Evolutionary conservation across 2,113 vertebrate species (phyloP).

Genomic region (Hypocryptadius cinnamomeus): DNA sequence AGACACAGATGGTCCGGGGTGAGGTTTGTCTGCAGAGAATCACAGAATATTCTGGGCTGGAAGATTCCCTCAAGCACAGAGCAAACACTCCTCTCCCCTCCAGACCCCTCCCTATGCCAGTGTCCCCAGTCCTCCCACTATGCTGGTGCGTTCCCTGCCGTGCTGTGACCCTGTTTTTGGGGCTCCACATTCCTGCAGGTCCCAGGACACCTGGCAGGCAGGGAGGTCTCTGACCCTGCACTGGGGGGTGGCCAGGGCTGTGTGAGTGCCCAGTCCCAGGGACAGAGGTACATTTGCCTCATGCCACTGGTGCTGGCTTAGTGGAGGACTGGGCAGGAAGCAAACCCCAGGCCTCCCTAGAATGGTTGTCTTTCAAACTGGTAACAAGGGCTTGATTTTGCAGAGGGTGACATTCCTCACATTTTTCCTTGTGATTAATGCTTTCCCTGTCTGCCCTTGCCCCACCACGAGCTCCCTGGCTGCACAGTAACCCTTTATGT

Average conservation of each 20-base stretch:
- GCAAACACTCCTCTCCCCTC: too few species aligned
- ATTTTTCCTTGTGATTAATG: slow-evolving; percentile 14
- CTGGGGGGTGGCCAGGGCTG: neutral
- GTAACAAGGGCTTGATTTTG: slow-evolving; percentile 21
- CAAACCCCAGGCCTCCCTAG: neutral
- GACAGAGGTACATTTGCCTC: neutral
- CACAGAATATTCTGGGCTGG: too few species aligned
- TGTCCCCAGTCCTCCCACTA: neutral
- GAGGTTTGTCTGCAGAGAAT: too few species aligned
- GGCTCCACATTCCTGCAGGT: neutral
- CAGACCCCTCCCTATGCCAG: neutral
- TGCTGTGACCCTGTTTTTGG: too few species aligned
- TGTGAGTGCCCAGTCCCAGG: neutral
- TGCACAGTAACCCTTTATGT: neutral
- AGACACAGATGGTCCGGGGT: too few species aligned
- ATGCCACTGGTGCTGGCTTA: neutral
- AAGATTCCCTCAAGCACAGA: too few species aligned
- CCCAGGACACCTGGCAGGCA: neutral
- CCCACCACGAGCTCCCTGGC: neutral
- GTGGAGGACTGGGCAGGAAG: neutral
- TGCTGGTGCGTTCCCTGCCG: neutral
- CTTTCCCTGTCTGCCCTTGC: neutral
- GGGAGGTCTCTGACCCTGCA: neutral
- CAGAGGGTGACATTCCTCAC: slow-evolving; percentile 22
- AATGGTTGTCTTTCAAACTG: neutral